Conservation (phyloP, 2,888 invertebrate species). For the Fragum whitleyi region DNA sequence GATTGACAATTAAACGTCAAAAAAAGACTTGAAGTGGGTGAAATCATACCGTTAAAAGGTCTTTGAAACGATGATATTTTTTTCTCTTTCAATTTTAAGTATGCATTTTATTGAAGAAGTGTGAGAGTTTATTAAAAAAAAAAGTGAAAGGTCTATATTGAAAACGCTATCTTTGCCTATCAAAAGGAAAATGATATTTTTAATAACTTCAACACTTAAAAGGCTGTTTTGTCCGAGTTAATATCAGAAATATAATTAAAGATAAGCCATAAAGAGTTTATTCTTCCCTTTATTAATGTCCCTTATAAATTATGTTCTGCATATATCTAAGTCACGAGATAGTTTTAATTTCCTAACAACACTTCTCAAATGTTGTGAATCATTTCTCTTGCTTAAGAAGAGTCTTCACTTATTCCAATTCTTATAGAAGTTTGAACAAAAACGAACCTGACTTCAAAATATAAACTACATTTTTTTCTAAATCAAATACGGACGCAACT, state of each 20-base stretch:
- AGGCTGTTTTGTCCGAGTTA: background rate
- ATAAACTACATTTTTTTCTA: no score
- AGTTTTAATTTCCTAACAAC: no score
- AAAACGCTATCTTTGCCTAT: background rate
- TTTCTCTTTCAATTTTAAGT: background rate
- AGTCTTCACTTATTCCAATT: no score
- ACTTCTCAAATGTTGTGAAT: no score
- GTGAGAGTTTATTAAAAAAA: background rate
- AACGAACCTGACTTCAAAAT: no score
- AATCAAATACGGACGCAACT: no score
- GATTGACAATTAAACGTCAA: constrained; percentile 8
- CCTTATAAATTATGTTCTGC: no score
- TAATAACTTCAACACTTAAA: background rate
- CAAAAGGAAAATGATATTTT: constrained; percentile 4
- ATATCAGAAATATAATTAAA: background rate
- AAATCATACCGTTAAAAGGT: constrained; percentile 5
- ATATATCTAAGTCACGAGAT: no score
- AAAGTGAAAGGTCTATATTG: constrained; percentile 17
- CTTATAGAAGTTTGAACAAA: no score
- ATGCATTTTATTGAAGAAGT: background rate
- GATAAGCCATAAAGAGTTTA: background rate
- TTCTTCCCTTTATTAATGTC: background rate
- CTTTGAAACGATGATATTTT: constrained; percentile 20
- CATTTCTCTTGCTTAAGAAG: no score
- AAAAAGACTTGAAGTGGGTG: constrained; percentile 4